These are phyloP conservation scores for Thalassophryne amazonica DNA, from an alignment of 2,797 vertebrate species.

Conservation along the genomic window DNA sequence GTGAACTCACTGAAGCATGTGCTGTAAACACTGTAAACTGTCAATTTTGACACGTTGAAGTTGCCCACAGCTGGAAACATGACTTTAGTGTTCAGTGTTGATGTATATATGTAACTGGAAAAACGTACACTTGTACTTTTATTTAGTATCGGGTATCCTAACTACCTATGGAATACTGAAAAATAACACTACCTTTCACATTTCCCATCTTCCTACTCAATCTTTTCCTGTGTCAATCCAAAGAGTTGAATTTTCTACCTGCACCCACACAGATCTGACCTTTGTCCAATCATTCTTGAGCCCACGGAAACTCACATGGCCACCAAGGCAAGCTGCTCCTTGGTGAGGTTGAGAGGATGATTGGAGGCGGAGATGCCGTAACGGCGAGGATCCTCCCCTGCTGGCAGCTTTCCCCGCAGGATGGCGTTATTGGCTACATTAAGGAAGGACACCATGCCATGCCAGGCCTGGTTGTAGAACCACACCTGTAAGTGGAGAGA, in stretches of 20 bases:
- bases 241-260: not conserved
- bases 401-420: slow-evolving; percentile 86
- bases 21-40: not conserved
- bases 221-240: not conserved
- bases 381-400: slow-evolving; percentile 72
- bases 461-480: slow-evolving; percentile 98
- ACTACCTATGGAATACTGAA: not conserved
- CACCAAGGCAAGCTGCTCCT: slow-evolving; percentile 86
- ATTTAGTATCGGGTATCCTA: no score
- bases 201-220: not conserved
- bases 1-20: not conserved
- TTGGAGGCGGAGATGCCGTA: slow-evolving; percentile 92
- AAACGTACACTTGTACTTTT: not conserved
- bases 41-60: not conserved
- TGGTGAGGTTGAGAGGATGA: slow-evolving; percentile 95
- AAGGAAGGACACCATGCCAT: slow-evolving; percentile 87
- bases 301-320: slow-evolving; percentile 82
- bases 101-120: not conserved
- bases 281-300: not conserved
- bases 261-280: not conserved
- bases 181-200: not conserved
- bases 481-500: slow-evolving; percentile 82
- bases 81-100: not conserved
- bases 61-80: no score
- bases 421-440: slow-evolving; percentile 92